Evolutionary conservation across 2,113 vertebrate species (phyloP).

Genomic region (Nerophis lumbriciformis): DNA sequence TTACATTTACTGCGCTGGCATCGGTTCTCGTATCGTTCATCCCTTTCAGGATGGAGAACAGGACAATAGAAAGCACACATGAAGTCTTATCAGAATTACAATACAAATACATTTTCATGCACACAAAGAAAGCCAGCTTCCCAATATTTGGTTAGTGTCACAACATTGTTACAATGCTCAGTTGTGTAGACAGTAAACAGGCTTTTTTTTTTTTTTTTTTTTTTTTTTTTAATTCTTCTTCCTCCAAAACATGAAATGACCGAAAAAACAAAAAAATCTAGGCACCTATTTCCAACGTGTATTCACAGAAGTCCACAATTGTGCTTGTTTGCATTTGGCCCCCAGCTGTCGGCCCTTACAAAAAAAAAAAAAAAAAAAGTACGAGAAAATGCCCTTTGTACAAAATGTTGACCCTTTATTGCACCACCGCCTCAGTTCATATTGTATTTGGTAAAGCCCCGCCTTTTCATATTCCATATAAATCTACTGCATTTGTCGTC

Average conservation of each 20-base stretch:
- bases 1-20: conserved; percentile 37
- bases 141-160: conserved; percentile 68
- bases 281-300: conserved; percentile 24
- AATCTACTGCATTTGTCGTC: conserved; percentile 1
- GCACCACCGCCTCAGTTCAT: conserved; percentile 32
- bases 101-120: conserved; percentile 75
- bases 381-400: conserved; percentile 53
- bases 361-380: conserved; percentile 35
- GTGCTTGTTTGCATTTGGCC: conserved; percentile 45
- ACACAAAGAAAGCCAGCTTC: conserved; percentile 76
- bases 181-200: conserved; percentile 51
- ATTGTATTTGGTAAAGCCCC: conserved; percentile 22
- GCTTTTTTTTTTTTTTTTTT: conserved; percentile 34
- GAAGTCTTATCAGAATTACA: conserved; percentile 60
- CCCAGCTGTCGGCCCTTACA: conserved; percentile 37
- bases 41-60: conserved; percentile 44
- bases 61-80: conserved; percentile 40
- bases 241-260: conserved; percentile 37
- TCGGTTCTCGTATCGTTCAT: conserved; percentile 42
- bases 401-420: conserved; percentile 48
- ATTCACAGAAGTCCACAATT: conserved; percentile 20
- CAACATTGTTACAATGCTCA: conserved; percentile 64
- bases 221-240: conserved; percentile 30
- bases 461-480: not conserved
- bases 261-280: conserved; percentile 28